Evolutionary conservation across 2,888 invertebrate species (phyloP), one percentile per base, ranked within the genome.

Genomic region (Trisateles emortualis): DNA sequence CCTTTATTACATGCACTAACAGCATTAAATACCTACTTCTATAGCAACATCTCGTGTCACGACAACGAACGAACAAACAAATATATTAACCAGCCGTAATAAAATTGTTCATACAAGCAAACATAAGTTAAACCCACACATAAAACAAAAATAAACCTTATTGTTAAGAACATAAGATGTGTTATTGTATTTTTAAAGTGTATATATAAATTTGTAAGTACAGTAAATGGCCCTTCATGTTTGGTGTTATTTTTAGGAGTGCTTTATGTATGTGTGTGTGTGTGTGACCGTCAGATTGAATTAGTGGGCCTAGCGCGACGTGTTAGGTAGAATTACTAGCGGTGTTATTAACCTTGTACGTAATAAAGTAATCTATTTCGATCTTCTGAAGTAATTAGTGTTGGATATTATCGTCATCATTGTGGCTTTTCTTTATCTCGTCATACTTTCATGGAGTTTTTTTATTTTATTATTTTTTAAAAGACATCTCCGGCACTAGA

Each of bases 71-170:
- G 70, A 64, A 78, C 82, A 82, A 82, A 82, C 82, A 82, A 80
- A 82, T 82, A 82, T 79, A 82, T 82, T 82, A 81, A 74, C 78
- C 57, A 58, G 54, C 59, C 59, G 66, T 78, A 78, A 78, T 80
- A 80, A 80, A 79, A 79, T 74, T 74, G 76, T 79, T 75, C 78
- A 74, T 79, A 78, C 52, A 60, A 39, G 68, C 74, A 53, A 74
- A 63, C 16, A 43, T 59, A 58, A 4, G 8, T 0, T 10, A 3
- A 9, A 40, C 64, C 51, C 14, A 0, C 14, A n/a, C n/a, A 9
- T 13, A 40, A 22, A 45, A 4, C 17, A 0, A 61, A 42, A 42
- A 40, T 29, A 19, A 24, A 39, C 52, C 33, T 32, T 72, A 66
- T 24, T 0, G 0, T 0, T 0, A 14, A 0, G 0, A 0, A 0